A percentile compares a stretch with the other conserved stretches of the same genome.
Evolutionary conservation across 2,797 vertebrate genomes (phyloP).

Genomic region (Characodon lateralis): DNA sequence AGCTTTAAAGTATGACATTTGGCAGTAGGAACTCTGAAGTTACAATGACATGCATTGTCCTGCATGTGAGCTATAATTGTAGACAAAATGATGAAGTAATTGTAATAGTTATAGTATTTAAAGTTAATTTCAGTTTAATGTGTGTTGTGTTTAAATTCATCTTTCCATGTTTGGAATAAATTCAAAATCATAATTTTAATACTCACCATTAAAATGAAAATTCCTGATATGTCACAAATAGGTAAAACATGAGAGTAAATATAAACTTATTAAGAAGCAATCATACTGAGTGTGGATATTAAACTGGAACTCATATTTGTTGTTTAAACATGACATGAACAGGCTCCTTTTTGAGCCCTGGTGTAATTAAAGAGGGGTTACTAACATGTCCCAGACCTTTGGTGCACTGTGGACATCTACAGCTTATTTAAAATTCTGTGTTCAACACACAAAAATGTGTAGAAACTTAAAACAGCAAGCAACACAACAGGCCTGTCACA

Average conservation of each 20-base stretch:
- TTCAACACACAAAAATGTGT: constrained; percentile 39
- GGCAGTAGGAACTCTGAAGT: not conserved
- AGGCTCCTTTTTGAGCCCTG: not conserved
- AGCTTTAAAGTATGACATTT: not conserved
- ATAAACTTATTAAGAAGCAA: not conserved
- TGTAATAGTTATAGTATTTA: too few species aligned
- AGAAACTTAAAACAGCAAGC: constrained; percentile 16
- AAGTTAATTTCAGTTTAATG: too few species aligned
- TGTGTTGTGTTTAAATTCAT: not conserved
- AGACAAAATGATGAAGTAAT: too few species aligned
- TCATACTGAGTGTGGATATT: not conserved
- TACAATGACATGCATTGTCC: not conserved
- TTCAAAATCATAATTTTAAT: not conserved
- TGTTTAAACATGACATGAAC: not conserved
- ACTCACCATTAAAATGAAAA: too few species aligned
- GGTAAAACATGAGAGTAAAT: too few species aligned
- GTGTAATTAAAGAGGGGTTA: constrained; percentile 26
- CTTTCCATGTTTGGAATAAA: not conserved
- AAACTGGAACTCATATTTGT: not conserved
- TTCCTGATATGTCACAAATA: too few species aligned
- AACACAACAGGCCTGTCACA: not conserved
- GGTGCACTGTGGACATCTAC: constrained; percentile 29
- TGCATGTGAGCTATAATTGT: too few species aligned
- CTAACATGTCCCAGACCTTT: constrained; percentile 25
- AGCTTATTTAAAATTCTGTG: constrained; percentile 34